Evolutionary conservation across 2,888 invertebrate species (phyloP), one percentile per base, ranked within the genome.

Genomic region (Drosophila setosimentum): DNA sequence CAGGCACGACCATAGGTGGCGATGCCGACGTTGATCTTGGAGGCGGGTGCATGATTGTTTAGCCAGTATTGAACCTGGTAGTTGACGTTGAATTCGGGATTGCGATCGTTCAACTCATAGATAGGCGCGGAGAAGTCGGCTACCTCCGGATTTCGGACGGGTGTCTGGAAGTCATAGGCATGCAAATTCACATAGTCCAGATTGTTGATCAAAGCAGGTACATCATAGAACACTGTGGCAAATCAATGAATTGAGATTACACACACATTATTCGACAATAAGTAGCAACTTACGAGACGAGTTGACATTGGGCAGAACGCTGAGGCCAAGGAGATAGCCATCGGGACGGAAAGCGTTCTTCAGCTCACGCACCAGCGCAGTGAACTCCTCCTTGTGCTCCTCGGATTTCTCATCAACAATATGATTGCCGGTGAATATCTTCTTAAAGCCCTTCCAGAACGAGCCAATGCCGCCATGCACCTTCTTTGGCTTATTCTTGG

Each of bases 361-460:
- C 87, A 97, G 83, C 82, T 97, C 97, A 30, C 96, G 95, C 2
- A 97, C 95, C 13, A 97, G 93, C 0, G 96, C 95, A 0, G 96
- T 96, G 91, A 96, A 97, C 68, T 97, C 96, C 90, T 96, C 96
- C 68, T 96, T 96, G 89, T 97, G 97, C 89, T 96, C 96, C n/a
- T 95, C 94, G 71, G 96, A 95, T 90, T 97, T 96, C 0, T 96
- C 96, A 81, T 97, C 97, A n/a, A 96, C 94, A 33, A 95, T 95
- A 13, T 95, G 95, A 5, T 95, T 95, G 64, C 95, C 96, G 5
- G 94, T 94, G 67, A 97, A 95, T 32, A 95, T 95, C 92, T 96
- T 96, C 94, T 97, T 97, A 79, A 97, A 93, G 1, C 95, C 95
- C 87, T 96, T 96, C 96, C 96, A 97, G 90, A 96, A 93, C 91